Percentiles rank a stretch among this genome's conserved stretches.
Evolutionary conservation across 2,797 vertebrate genomes (phyloP).

Genomic region (Sphaeramia orbicularis): DNA sequence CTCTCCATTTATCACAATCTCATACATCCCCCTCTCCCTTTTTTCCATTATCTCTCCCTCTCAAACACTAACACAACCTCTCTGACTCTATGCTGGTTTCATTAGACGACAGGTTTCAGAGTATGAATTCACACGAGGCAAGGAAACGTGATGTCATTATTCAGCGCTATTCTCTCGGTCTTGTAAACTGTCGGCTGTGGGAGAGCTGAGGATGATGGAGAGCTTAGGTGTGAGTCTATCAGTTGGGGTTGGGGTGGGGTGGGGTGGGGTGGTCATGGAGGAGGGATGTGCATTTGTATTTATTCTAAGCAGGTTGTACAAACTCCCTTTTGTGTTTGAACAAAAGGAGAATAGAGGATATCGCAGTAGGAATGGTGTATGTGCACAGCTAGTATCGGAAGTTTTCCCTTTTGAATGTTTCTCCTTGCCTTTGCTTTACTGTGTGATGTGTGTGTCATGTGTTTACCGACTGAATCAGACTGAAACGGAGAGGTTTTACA

Average conservation of each 20-base stretch:
- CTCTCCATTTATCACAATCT: constrained; percentile 46
- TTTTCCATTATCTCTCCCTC: constrained; percentile 17
- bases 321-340: constrained; percentile 9
- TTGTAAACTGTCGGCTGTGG: constrained; percentile 43
- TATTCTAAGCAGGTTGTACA: not conserved
- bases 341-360: not conserved
- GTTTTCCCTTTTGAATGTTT: not conserved
- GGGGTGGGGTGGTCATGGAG: not conserved
- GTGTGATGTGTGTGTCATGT: not conserved
- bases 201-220: constrained; percentile 39
- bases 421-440: not conserved
- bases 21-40: constrained; percentile 12
- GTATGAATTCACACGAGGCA: constrained; percentile 55
- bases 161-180: constrained; percentile 48
- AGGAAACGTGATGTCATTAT: constrained; percentile 63
- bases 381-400: constrained; percentile 1
- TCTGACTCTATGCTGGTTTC: constrained; percentile 47
- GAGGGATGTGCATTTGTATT: not conserved
- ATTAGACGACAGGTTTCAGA: constrained; percentile 61
- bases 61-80: constrained; percentile 4
- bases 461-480: constrained; percentile 9
- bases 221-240: constrained; percentile 25
- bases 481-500: not conserved
- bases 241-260: not conserved
- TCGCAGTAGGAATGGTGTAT: not conserved